Conservation (phyloP, 1,140 invertebrate genomes). For the Sipha flava region DNA sequence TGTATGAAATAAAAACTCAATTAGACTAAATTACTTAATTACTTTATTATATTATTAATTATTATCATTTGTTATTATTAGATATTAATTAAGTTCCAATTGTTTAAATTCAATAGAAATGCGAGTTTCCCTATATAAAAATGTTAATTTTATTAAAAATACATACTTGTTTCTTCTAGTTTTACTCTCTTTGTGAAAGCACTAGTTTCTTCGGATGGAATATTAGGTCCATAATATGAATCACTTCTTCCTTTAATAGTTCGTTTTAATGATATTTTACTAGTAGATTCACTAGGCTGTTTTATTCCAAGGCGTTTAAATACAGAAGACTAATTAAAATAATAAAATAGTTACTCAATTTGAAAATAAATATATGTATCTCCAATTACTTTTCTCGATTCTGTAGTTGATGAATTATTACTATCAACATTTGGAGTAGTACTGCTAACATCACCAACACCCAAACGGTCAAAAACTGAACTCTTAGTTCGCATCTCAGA, state of each 20-base stretch:
- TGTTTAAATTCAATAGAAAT: too few relatives aligned
- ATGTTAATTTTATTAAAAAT: background rate
- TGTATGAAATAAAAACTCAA: too few relatives aligned
- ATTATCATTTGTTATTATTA: too few relatives aligned
- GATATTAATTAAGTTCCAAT: too few relatives aligned
- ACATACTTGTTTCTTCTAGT: conserved; percentile 11
- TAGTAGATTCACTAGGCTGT: background rate
- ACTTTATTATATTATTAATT: too few relatives aligned
- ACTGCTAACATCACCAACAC: conserved; percentile 26
- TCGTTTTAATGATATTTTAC: background rate
- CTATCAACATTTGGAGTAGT: conserved; percentile 19
- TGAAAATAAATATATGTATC: background rate
- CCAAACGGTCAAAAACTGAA: conserved; percentile 28
- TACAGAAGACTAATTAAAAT: background rate
- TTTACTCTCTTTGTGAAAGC: conserved; percentile 10
- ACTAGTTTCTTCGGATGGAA: conserved; percentile 26
- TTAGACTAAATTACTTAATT: too few relatives aligned
- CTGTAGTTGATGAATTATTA: background rate
- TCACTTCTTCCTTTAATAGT: background rate
- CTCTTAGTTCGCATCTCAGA: conserved; percentile 7
- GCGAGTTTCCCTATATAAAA: too few relatives aligned
- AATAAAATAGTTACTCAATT: background rate
- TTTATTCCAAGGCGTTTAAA: conserved; percentile 26
- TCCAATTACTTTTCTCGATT: conserved; percentile 7
- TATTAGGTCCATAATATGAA: background rate